Evolutionary conservation across 2,113 vertebrate genomes (phyloP).

Genomic region (Elanoides forficatus): DNA sequence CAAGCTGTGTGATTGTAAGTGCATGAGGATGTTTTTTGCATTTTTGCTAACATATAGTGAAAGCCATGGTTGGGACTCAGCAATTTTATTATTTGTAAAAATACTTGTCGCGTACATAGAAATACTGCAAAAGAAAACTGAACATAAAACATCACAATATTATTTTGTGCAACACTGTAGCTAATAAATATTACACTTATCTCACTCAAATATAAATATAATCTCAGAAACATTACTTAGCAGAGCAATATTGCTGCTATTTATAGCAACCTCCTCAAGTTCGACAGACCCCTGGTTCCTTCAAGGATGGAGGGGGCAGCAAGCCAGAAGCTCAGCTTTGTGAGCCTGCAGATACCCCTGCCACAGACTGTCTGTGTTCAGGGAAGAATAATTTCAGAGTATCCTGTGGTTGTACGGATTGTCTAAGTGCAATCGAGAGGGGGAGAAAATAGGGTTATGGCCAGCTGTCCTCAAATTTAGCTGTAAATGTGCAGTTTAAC

Average conservation of each 20-base stretch:
- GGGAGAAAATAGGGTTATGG: neutral
- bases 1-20: neutral
- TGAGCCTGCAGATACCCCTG: neutral
- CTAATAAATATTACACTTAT: conserved; percentile 54
- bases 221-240: neutral
- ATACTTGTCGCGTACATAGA: neutral
- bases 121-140: neutral
- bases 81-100: conserved; percentile 27
- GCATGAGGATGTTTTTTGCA: neutral
- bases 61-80: neutral
- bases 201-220: conserved; percentile 36
- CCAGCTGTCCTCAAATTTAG: neutral
- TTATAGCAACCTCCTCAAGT: neutral
- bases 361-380: neutral
- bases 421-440: neutral
- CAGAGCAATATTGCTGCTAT: neutral
- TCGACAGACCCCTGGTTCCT: neutral
- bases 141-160: neutral
- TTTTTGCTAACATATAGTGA: neutral
- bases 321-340: neutral
- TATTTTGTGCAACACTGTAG: neutral
- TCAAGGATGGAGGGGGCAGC: neutral
- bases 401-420: neutral
- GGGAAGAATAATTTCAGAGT: neutral
- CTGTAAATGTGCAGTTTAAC: neutral